Base-by-base conservation (phyloP, 2,888 invertebrate genomes). In the Monopis laevigella region DNA sequence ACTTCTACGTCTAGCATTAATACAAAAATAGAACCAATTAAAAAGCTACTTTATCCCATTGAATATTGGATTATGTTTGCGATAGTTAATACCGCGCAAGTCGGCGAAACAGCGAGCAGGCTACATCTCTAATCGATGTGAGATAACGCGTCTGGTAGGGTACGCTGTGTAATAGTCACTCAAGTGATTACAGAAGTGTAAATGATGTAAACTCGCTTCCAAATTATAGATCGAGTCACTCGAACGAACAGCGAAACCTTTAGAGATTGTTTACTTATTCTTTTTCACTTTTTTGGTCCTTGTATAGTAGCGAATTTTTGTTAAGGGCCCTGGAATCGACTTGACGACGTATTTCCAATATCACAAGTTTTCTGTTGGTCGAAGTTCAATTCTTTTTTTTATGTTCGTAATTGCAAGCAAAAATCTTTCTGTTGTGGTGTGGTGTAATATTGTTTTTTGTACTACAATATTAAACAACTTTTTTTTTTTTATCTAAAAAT, bases 111-210 rank as follows among this genome's bases (percentile, higher is more conserved):
- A 55, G 47, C 51, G 65, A 65, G 61, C 52, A 51, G 78, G 73
- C 80, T 80, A 80, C 80, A 80, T 80, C 58, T 77, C 80, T 59
- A 53, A 63, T 55, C 54, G 53, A 52, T 59, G 8, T 13, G 14
- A 14, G 12, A 16, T 14, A 30, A 30, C 30, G 14, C 3, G 30
- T 28, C 10, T 19, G 52, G 60, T 52, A 62, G 66, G 72, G 68
- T 65, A 60, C 50, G 57, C 60, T 51, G 65, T 65, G n/a, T n/a
- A n/a, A 61, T 60, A 64, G 72, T 58, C 48, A 65, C 69, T 53
- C 52, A 51, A 58, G 51, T 51, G 59, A 62, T 30, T 30, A 30
- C 30, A 28, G 28, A 28, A 28, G 11, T 30, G 30, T 11, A 30
- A 77, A 60, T 78, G 77, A 65, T 68, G 64, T 62, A 58, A 69